Evolutionary conservation across 2,113 vertebrate species (phyloP), one percentile per base, ranked within the genome.

Genomic region (Dolichallabes microphthalmus): DNA sequence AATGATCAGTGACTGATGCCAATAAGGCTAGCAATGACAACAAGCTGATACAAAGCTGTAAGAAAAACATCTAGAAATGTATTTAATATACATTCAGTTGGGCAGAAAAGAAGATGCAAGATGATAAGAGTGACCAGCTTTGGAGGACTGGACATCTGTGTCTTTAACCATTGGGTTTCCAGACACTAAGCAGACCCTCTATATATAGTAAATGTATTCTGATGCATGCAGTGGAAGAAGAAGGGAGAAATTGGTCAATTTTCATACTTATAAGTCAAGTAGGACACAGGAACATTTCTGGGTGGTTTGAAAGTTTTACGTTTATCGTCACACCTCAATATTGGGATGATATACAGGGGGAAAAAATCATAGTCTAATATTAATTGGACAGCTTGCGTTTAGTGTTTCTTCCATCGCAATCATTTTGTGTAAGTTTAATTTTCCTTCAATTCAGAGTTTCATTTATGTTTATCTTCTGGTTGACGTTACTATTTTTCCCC

Each of bases 11-110:
- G 76, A 79, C 55, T 39, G 76, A 58, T 35, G 30, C 76, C 22
- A 60, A 60, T 25, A 79, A 60, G 53, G 19, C 76, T 35, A 58
- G 55, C 10, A 39, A 60, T 8, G 3, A 25, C 30, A 35, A 60
- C 20, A 78, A 78, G 32, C 53, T 53, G 13, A 60, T 60, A 39
- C 17, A 60, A 58, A 35, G 30, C 27, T 58, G 53, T 25, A 75
- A 52, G 13, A 39, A 73, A 39, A 75, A 22, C 2, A 27, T 15
- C 32, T 50, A 53, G 12, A 78, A 25, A 58, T 35, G 32, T 55
- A 79, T 58, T 8, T 60, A 79, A 79, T 58, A 79, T 35, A 60
- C 76, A 79, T 55, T 79, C 76, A 79, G 55, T 79, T 55, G 55
- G 55, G 5, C 76, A 79, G 55, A 79, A 25, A 55, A 58, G 76